Percentiles rank a stretch among this genome's conserved stretches.
phyloP scores from a whole-genome alignment of 2,113 vertebrate species.

The Psittacus erithacus region DNA sequence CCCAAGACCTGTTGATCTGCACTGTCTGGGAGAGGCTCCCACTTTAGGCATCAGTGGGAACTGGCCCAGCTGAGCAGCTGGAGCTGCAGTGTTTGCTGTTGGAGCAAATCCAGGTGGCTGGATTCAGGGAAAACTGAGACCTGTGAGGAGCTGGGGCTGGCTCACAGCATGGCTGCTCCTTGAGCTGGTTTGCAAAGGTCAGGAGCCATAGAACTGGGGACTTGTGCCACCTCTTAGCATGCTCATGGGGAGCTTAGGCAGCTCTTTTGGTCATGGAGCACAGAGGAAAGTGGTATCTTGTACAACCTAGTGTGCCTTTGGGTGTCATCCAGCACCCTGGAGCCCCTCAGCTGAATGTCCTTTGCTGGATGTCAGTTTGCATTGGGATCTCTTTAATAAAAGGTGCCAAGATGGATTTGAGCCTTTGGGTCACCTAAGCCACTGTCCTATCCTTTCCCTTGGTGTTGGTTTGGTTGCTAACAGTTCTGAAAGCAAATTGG shows the following conservation, averaged over 20 bases:
- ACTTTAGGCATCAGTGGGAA: fast-evolving
- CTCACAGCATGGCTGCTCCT: fast-evolving
- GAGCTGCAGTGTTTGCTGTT: fast-evolving
- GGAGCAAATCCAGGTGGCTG: neutral
- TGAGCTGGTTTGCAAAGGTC: neutral
- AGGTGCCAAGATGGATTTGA: neutral
- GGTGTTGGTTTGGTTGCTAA: neutral
- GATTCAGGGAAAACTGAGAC: neutral
- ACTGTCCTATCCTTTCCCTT: neutral
- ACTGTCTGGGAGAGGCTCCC: neutral
- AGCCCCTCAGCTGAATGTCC: neutral
- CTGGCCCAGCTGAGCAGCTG: neutral
- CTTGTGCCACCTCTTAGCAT: neutral
- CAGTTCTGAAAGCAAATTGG: neutral
- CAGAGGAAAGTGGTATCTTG: neutral
- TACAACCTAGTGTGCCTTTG: fast-evolving
- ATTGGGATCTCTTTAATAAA: too few relatives aligned
- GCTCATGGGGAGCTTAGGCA: neutral
- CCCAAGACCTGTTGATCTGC: neutral
- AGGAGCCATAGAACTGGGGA: neutral
- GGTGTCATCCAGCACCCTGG: neutral
- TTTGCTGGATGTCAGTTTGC: neutral
- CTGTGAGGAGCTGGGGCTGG: neutral
- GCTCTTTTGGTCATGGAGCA: too few relatives aligned
- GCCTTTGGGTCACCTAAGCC: neutral